Base-by-base conservation (phyloP, 2,888 invertebrate genomes). In the Diaperis boleti region DNA sequence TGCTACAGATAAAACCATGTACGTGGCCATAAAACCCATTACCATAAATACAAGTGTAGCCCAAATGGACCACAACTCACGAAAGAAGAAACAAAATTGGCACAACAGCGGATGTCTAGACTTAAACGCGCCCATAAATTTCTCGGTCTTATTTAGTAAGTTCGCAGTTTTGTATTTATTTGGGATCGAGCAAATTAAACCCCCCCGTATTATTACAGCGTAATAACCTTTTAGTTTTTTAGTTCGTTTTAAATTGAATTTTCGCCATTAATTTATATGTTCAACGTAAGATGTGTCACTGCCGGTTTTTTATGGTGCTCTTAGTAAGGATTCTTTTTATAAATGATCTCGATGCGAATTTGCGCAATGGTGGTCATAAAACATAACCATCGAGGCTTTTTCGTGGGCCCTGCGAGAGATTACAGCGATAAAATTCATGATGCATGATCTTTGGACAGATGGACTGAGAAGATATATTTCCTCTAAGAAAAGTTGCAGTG, bases 41-140 rank as follows among this genome's bases (percentile, higher is more conserved):
- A 63, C 29, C 63, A 63, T 63, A 63, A 63, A 63, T 63, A 63
- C 44, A 59, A 52, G 41, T 35, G 63, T 57, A 59, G 63, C 63
- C n/a, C 63, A 63, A 63, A 63, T 59, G 63, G 59, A 22, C 62
- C 45, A 45, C 52, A 60, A 47, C 61, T 45, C 62, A 59, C 59
- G 59, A 64, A 64, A 59, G 42, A 42, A 55, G 59, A 64, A 59
- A 54, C 59, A 49, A 59, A 64, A 64, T 59, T 55, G 64, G 59
- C 59, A 59, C 57, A 64, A 63, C 45, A 54, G 31, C 47, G 47
- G 42, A 63, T 55, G 63, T 63, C 63, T 63, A 59, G 59, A 64
- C 64, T 44, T 64, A 55, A 59, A 64, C 47, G 64, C 49, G 47
- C 15, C 41, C 55, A 59, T 64, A 64, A 64, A 64, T 59, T 59